A percentile compares a stretch with the other conserved stretches of the same genome.
Conservation (phyloP, 2,797 vertebrate genomes). For the Parambassis ranga region DNA sequence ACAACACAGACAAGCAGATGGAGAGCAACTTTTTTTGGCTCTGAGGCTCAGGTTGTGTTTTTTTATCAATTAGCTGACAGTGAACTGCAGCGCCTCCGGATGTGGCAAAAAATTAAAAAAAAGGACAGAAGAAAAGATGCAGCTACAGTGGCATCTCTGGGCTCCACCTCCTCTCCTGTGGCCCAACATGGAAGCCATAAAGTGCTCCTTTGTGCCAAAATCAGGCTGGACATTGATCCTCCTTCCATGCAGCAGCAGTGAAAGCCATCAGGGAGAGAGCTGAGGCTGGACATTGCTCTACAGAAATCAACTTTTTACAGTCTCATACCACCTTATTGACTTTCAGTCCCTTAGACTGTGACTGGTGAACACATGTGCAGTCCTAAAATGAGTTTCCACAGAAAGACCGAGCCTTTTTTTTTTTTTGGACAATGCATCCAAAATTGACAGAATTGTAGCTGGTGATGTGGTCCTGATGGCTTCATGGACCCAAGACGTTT, state of each 20-base stretch:
- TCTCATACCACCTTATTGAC: neutral
- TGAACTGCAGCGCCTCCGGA: too few relatives aligned
- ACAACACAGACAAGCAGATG: conserved; percentile 39
- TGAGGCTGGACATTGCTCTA: neutral
- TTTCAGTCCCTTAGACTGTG: neutral
- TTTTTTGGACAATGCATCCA: too few relatives aligned
- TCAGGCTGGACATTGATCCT: conserved; percentile 17
- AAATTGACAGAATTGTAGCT: too few relatives aligned
- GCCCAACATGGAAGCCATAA: conserved; percentile 3
- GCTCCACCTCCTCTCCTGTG: conserved; percentile 20
- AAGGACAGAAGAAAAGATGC: conserved; percentile 14
- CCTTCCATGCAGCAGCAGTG: neutral
- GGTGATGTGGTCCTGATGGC: too few relatives aligned
- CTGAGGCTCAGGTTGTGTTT: too few relatives aligned
- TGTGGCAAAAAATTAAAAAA: conserved; percentile 10
- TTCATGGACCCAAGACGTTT: too few relatives aligned
- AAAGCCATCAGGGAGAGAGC: neutral
- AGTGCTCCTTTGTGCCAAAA: conserved; percentile 15
- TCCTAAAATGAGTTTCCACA: too few relatives aligned
- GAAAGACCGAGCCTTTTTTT: too few relatives aligned
- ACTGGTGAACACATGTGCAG: too few relatives aligned
- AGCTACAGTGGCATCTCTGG: conserved; percentile 26
- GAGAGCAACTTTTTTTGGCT: neutral
- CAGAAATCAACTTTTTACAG: neutral
- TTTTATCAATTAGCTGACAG: too few relatives aligned